A percentile compares a stretch with the other conserved stretches of the same genome.
phyloP scores from a whole-genome alignment of 1,140 invertebrate genomes.

The Hylaeus volcanicus region DNA sequence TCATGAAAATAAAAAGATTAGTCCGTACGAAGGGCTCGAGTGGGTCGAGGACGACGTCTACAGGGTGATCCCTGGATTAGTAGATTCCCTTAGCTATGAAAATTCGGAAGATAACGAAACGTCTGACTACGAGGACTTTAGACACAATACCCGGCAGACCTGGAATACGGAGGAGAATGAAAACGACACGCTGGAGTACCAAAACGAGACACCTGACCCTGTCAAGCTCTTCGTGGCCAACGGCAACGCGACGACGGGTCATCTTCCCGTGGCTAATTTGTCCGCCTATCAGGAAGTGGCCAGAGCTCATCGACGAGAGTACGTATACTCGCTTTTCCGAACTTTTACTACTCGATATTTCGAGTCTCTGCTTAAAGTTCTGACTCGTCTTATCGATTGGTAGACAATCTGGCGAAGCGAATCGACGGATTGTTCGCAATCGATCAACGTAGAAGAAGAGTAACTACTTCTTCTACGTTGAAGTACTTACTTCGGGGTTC shows the following conservation, averaged over 20 bases:
- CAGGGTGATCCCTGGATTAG: conserved; percentile 71
- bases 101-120: conserved; percentile 51
- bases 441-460: no score
- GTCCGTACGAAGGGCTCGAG: conserved; percentile 75
- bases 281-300: conserved; percentile 69
- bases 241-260: conserved; percentile 37
- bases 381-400: no score
- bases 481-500: neutral
- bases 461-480: no score
- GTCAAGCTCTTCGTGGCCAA: conserved; percentile 29
- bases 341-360: neutral
- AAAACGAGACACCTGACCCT: conserved; percentile 60
- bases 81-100: conserved; percentile 61
- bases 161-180: conserved; percentile 37
- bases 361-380: conserved; percentile 2
- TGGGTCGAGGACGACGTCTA: conserved; percentile 79
- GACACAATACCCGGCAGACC: neutral
- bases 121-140: conserved; percentile 49
- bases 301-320: conserved; percentile 71
- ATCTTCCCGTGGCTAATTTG: conserved; percentile 61
- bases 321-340: conserved; percentile 51
- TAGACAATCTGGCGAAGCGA: no score
- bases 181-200: conserved; percentile 67
- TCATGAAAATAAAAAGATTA: conserved; percentile 42
- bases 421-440: no score